Evolutionary conservation across 1,140 invertebrate genomes (phyloP), one percentile per base, ranked within the genome.

Genomic region (Calycopis cecrops): DNA sequence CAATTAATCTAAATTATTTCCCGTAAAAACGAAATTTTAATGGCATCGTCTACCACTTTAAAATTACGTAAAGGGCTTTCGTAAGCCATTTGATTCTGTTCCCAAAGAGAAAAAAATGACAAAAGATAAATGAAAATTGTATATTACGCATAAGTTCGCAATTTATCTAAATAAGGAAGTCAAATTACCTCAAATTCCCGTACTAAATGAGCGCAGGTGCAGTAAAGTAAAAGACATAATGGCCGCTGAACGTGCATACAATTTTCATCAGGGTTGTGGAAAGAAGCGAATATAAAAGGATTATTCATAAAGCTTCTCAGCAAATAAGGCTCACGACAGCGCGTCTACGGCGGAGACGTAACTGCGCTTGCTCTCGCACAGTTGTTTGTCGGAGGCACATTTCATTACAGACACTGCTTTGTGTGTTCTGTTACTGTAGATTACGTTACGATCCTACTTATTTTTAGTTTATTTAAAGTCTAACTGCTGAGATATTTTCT

Each of bases 251-350:
- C 12, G 37, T 48, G 33, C 49, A 54, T 59, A 42, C 54, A 59
- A 44, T 51, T 59, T 59, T 59, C 35, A 54, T 59, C 57, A 51
- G 54, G 48, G 52, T 50, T 54, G 52, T 44, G 52, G 42, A 59
- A 65, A 66, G 65, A 62, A 59, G 47, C 56, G 21, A 28, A 48
- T 57, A 63, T 67, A 66, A 68, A 65, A 62, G 63, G 68, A 69
- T 71, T 71, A 71, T 71, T 71, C 69, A 71, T 67, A 69, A 64
- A 69, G 63, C 58, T 65, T 56, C 65, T 60, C 34, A 52, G 57
- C 57, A 63, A 60, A 64, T 70, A 63, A 57, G 60, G 40, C 40
- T 9, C 8, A 44, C 14, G 14, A 14, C 14, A 6, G 21, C 21
- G 6, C 21, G 21, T 28, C 21, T 28, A 28, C 21, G 21, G 2